Evolutionary conservation across 2,888 invertebrate genomes (phyloP).

Genomic region (Syrphus vitripennis): DNA sequence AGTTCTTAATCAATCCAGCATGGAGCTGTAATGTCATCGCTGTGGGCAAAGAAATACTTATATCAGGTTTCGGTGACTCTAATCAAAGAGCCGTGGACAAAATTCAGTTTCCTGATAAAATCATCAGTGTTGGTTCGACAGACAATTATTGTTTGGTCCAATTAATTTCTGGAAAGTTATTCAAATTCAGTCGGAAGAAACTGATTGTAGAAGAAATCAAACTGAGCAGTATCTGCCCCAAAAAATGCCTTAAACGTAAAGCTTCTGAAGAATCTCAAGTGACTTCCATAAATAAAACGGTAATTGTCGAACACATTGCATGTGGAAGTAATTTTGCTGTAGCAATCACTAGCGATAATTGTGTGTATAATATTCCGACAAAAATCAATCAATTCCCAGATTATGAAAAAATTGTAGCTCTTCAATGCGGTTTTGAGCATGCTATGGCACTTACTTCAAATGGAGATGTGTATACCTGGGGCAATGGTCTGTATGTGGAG

Average conservation of each 20-base stretch:
- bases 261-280: constrained; percentile 74
- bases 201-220: constrained; percentile 72
- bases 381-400: constrained; percentile 82
- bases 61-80: constrained; percentile 75
- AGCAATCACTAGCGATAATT: constrained; percentile 81
- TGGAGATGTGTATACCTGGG: constrained; percentile 91
- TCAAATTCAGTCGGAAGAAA: constrained; percentile 72
- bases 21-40: constrained; percentile 78
- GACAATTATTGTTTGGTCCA: constrained; percentile 77
- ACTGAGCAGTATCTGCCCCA: constrained; percentile 34
- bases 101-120: constrained; percentile 70
- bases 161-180: constrained; percentile 76
- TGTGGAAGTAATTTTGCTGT: constrained; percentile 82
- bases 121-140: constrained; percentile 75
- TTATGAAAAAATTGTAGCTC: constrained; percentile 83
- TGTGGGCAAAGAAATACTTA: constrained; percentile 60
- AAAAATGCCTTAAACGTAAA: constrained; percentile 73
- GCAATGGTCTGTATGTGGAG: constrained; percentile 88
- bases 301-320: constrained; percentile 80
- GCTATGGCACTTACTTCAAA: constrained; percentile 86
- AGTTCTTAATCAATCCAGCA: constrained; percentile 60
- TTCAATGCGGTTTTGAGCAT: constrained; percentile 92
- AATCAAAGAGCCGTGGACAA: constrained; percentile 58
- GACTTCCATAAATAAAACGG: constrained; percentile 3
- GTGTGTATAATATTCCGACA: constrained; percentile 85